These are phyloP conservation scores for Epistrophe grossulariae DNA, from an alignment of 2,888 invertebrate species.

Conservation along the genomic window DNA sequence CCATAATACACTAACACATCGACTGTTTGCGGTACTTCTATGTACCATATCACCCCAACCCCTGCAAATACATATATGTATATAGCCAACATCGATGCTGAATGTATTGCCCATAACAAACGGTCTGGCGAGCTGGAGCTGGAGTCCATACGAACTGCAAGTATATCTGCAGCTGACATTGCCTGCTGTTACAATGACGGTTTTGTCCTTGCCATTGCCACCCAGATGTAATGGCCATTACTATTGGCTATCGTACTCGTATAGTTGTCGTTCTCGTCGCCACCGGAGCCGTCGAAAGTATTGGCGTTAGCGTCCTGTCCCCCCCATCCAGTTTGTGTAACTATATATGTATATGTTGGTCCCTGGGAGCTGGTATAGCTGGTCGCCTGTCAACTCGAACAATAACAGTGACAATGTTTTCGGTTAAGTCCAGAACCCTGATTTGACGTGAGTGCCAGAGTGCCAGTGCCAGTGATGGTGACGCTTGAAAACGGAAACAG, in stretches of 20 bases:
- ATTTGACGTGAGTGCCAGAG: constrained; percentile 68
- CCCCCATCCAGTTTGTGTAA: neutral
- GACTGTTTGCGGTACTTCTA: constrained; percentile 28
- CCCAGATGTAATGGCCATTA: constrained; percentile 64
- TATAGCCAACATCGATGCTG: constrained; percentile 15
- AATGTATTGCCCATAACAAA: constrained; percentile 50
- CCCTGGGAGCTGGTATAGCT: constrained; percentile 22
- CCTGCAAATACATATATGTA: neutral
- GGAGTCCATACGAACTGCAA: constrained; percentile 62
- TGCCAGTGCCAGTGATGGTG: constrained; percentile 49
- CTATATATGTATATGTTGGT: neutral
- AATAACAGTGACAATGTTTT: constrained; percentile 75
- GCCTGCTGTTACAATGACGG: constrained; percentile 74
- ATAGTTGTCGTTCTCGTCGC: neutral
- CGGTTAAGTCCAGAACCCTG: constrained; percentile 66
- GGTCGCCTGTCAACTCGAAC: constrained; percentile 71
- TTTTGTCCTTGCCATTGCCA: constrained; percentile 48
- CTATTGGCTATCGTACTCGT: constrained; percentile 37
- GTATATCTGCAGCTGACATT: constrained; percentile 72
- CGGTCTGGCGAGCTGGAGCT: constrained; percentile 25
- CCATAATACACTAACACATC: constrained; percentile 30
- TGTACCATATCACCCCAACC: constrained; percentile 3
- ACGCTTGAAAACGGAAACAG: constrained; percentile 74
- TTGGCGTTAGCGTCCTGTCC: constrained; percentile 17
- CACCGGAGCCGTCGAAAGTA: constrained; percentile 2